Evolutionary conservation across 1,140 invertebrate species (phyloP), one percentile per base, ranked within the genome.

Genomic region (Acromyrmex charruanus): DNA sequence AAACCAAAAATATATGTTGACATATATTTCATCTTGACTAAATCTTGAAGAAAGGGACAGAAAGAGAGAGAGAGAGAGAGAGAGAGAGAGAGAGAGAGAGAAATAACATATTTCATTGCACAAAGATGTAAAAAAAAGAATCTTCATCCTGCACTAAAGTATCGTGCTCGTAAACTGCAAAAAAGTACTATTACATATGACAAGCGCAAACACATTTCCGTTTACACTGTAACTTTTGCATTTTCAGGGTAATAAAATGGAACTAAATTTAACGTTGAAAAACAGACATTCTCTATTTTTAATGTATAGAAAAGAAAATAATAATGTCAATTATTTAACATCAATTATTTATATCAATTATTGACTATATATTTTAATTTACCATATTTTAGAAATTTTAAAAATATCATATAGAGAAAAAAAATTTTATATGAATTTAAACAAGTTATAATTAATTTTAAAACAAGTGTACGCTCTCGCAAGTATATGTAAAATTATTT

Each of bases 11-110:
- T 84, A 63, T 84, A 84, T 61, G 69, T 18, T 63, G 35, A 84
- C 63, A 74, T 75, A 84, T 84, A 61, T 84, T 75, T 84, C 69
- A 84, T 84, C 55, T 44, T 35, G 80, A 84, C 80, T 84, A 84
- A 84, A 84, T 74, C 39, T 53, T 63, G 28, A 44, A 44, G 39
- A 44, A 10, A 44, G 2, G 9, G 39, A 44, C 1, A 10, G 49
- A 61, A 35, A 74, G n/a, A 25, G n/a, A 10, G 9, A 66, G 65
- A 39, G 18, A 39, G 10, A 14, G 65, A 21, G 35, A 68, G 35
- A 39, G 28, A n/a, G 18, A 65, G 61, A 39, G 18, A 39, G 28
- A 31, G 5, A 31, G 31, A 31, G 31, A 69, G 66, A 68, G 5
- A 69, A 69, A 84, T 84, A 39, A 39, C 55, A 44, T 82, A 74